phyloP scores from a whole-genome alignment of 2,888 invertebrate genomes.

The Lasioglossum figueresi region DNA sequence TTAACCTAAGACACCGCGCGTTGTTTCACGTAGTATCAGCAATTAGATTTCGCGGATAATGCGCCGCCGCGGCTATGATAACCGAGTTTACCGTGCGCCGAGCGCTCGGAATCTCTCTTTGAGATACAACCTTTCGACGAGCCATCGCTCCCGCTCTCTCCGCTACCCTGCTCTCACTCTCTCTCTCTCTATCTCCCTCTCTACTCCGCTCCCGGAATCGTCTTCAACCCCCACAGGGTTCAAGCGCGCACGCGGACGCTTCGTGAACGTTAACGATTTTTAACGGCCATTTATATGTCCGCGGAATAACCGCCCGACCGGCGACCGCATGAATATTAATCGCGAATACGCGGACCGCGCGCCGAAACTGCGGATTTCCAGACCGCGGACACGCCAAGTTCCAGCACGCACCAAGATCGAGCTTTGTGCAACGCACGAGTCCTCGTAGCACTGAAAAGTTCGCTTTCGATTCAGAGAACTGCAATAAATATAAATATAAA shows the following conservation, averaged over 20 bases:
- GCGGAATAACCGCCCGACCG: constrained; percentile 25
- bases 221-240: background rate
- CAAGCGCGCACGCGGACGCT: constrained; percentile 7
- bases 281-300: constrained; percentile 60
- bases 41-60: constrained; percentile 73
- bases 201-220: background rate
- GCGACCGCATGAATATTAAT: constrained; percentile 55
- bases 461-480: background rate
- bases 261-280: constrained; percentile 48
- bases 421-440: background rate
- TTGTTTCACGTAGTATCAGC: constrained; percentile 70
- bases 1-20: constrained; percentile 67
- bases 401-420: background rate
- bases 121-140: constrained; percentile 39
- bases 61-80: constrained; percentile 51
- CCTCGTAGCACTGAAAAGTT: background rate
- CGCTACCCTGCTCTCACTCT: no score
- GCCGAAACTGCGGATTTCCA: background rate
- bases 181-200: background rate
- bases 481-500: no score
- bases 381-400: constrained; percentile 10
- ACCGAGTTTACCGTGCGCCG: constrained; percentile 56
- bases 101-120: constrained; percentile 33
- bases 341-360: constrained; percentile 31
- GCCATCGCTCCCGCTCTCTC: background rate